Evolutionary conservation across 2,113 vertebrate species (phyloP).

Genomic region (Erpornis zantholeuca): DNA sequence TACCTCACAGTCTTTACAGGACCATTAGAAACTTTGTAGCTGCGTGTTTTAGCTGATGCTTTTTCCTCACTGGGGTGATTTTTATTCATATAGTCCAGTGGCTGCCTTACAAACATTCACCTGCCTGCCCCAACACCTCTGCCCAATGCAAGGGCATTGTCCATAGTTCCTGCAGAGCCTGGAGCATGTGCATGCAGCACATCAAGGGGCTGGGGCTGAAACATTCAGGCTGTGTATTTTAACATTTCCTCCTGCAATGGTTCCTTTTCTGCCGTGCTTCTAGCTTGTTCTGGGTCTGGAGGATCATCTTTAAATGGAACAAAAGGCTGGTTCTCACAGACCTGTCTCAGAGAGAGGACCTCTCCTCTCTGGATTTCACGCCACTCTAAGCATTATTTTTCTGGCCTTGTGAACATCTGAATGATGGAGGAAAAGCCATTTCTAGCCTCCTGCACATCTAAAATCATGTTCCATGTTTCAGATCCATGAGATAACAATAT

Average conservation of each 20-base stretch:
- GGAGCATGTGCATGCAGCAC: constrained; percentile 40
- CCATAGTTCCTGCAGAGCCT: constrained; percentile 52
- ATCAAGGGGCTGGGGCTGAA: constrained; percentile 84
- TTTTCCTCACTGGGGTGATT: constrained; percentile 74
- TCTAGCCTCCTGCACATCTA: constrained; percentile 74
- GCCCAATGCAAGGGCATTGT: constrained; percentile 76
- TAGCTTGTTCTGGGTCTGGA: constrained; percentile 64
- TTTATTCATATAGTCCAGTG: constrained; percentile 81
- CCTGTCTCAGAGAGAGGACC: constrained; percentile 83
- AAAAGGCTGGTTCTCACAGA: constrained; percentile 86
- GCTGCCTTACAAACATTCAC: constrained; percentile 85
- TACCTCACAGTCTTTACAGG: constrained; percentile 82
- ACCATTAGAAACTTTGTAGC: constrained; percentile 76
- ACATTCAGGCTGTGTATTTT: constrained; percentile 84
- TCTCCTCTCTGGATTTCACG: constrained; percentile 84
- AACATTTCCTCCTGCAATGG: constrained; percentile 79
- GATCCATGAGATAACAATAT: constrained; percentile 66
- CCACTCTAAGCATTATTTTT: constrained; percentile 79
- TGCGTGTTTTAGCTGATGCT: not conserved
- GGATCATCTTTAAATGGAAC: constrained; percentile 77
- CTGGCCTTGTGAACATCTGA: constrained; percentile 70
- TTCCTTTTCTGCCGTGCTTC: constrained; percentile 76
- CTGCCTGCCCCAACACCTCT: constrained; percentile 75
- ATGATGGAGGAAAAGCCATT: constrained; percentile 73
- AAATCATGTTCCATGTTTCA: constrained; percentile 53